Base-by-base conservation (phyloP, 1,140 invertebrate species). In the Formica selysi region DNA sequence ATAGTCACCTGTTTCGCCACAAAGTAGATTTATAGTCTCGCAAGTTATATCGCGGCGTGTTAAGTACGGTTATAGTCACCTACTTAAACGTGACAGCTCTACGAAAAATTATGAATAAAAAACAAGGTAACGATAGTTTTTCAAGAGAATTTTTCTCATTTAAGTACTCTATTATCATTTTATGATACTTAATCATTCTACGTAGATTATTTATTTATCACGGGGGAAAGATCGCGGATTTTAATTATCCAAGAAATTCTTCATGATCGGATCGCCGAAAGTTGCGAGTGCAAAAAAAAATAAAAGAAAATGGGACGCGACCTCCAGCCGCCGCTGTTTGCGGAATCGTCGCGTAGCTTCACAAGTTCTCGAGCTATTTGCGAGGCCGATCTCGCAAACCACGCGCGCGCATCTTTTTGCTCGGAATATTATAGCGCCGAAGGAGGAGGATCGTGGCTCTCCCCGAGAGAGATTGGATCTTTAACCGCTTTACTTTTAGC, bases 361-460 rank as follows among this genome's bases (percentile, higher is more conserved):
- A 51, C 86, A 32, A 73, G 64, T 87, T 73, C 51, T 87, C 73
- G 67, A 87, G 76, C 70, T 59, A 79, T 71, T 87, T 59, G 61
- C 80, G 54, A 85, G 76, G 1, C 8, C 48, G 68, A 74, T 74
- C 64, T 54, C 29, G 26, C 44, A 51, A 51, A 65, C 29, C 76
- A 38, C 79, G n/a, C 68, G 54, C 36, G 10, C 26, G 62, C 54
- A 51, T 57, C 36, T 48, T 89, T 80, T 87, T 89, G 44, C 70
- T 54, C 74, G 61, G 54, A 83, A 78, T 78, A 65, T 87, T 84
- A 76, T 74, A 81, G 62, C 76, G 59, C 80, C 67, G 51, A 44
- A 44, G 36, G 32, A 54, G 62, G 32, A 32, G 32, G 36, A 59
- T 44, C 62, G 74, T 78, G 54, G 57, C 26, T 51, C 57, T 79